phyloP scores from a whole-genome alignment of 2,113 vertebrate genomes.

The Laticauda laticaudata region DNA sequence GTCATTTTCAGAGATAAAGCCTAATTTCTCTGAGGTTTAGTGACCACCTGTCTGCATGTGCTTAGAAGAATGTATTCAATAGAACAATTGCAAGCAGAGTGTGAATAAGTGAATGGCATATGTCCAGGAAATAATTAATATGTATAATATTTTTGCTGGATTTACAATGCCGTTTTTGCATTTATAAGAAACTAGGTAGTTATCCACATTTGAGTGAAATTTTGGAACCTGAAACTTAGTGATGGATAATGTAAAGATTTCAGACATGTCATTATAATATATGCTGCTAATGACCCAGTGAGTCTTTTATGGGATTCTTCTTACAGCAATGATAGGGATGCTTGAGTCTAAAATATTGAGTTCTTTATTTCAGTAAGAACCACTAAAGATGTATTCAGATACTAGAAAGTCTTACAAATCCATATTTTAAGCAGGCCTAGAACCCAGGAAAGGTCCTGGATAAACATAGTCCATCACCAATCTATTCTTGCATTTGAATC shows the following conservation, averaged over 20 bases:
- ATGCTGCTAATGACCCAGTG: not conserved
- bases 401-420: not conserved
- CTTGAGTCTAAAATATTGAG: not conserved
- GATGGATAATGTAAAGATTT: not conserved
- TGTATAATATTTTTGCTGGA: conserved; percentile 1
- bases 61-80: not conserved
- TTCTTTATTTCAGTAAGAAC: not conserved
- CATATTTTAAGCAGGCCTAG: not conserved
- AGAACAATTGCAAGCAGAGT: not conserved
- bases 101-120: not conserved
- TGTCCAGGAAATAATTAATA: fast-evolving
- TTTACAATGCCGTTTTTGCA: not conserved
- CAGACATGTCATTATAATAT: not conserved
- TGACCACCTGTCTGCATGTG: not conserved
- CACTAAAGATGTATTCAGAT: not conserved
- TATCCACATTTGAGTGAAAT: not conserved
- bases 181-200: not conserved
- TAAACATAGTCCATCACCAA: not conserved
- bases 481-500: not conserved
- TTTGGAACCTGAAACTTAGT: not conserved
- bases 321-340: not conserved
- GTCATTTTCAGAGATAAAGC: not conserved
- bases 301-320: not conserved
- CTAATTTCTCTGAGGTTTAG: not conserved
- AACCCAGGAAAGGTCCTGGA: not conserved